phyloP scores from a whole-genome alignment of 2,797 vertebrate genomes.

The Dendrocincla tyrannina region DNA sequence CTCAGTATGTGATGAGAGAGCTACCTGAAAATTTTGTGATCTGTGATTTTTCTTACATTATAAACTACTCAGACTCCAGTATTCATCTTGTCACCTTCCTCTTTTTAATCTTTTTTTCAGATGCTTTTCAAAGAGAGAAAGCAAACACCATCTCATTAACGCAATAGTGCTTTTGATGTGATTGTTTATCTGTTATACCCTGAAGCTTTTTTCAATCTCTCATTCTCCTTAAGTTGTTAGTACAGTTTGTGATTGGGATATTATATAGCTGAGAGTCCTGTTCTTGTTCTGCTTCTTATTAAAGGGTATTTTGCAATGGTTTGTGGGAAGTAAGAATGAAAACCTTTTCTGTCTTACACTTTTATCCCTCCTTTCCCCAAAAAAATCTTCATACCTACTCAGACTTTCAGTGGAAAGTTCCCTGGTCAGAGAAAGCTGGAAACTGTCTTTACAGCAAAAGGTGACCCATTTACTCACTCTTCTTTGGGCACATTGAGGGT shows the following conservation, averaged over 20 bases:
- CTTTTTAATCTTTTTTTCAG: slow-evolving; percentile 3
- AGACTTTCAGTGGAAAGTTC: not conserved
- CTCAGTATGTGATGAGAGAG: not conserved
- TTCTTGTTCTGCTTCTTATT: slow-evolving; percentile 22
- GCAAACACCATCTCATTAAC: slow-evolving; percentile 14
- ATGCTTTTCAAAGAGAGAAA: not conserved
- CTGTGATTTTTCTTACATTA: not conserved
- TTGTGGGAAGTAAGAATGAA: slow-evolving; percentile 9
- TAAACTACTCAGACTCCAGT: not conserved
- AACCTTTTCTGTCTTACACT: not conserved
- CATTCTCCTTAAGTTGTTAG: not conserved
- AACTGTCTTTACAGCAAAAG: not conserved
- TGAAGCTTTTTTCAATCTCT: slow-evolving; percentile 5
- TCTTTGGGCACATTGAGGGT: not conserved
- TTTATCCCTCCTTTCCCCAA: not conserved
- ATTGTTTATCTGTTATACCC: slow-evolving; percentile 16
- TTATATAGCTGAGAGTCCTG: not conserved
- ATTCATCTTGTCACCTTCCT: not conserved
- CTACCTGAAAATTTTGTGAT: not conserved
- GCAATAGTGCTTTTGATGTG: slow-evolving; percentile 2
- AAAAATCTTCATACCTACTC: not conserved
- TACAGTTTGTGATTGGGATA: slow-evolving; percentile 20
- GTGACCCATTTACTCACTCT: not conserved
- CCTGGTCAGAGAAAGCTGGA: not conserved
- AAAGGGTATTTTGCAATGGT: slow-evolving; percentile 41